Conservation (phyloP, 1,140 invertebrate species). For the Cydia pomonella region DNA sequence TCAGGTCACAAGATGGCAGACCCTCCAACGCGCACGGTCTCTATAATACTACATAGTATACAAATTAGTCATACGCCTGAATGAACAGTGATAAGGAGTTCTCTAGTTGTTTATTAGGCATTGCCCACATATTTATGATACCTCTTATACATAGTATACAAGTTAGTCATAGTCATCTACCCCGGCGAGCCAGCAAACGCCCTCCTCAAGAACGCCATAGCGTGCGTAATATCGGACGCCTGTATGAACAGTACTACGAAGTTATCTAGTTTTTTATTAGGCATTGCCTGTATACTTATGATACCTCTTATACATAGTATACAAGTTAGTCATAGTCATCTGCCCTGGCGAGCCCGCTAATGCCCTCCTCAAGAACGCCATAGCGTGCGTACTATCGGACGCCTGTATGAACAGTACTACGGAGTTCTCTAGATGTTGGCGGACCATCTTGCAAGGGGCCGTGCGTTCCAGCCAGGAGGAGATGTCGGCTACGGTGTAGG, state of each 20-base stretch:
- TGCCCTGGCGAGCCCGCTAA: slow-evolving; percentile 58
- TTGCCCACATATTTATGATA: slow-evolving; percentile 76
- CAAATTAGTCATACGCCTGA: slow-evolving; percentile 53
- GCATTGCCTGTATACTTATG: slow-evolving; percentile 75
- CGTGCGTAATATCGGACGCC: slow-evolving; percentile 53
- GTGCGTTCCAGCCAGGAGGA: slow-evolving; percentile 55
- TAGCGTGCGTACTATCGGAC: slow-evolving; percentile 58
- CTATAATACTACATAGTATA: slow-evolving; percentile 72
- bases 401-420: slow-evolving; percentile 62
- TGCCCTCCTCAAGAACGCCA: slow-evolving; percentile 62
- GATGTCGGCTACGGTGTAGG: slow-evolving; percentile 66
- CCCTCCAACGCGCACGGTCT: no score
- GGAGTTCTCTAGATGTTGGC: slow-evolving; percentile 69
- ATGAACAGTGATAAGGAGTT: no score
- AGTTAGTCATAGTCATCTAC: slow-evolving; percentile 64
- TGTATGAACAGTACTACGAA: no score
- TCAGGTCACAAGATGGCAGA: no score
- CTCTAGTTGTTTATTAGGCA: slow-evolving; percentile 45
- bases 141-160: slow-evolving; percentile 69
- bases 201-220: slow-evolving; percentile 63
- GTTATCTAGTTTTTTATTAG: slow-evolving; percentile 37
- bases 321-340: slow-evolving; percentile 65
- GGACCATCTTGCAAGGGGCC: slow-evolving; percentile 54
- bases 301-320: slow-evolving; percentile 69
- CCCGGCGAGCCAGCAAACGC: slow-evolving; percentile 56